Conservation (phyloP, 2,888 invertebrate species). For the Nesidiocoris tenuis region DNA sequence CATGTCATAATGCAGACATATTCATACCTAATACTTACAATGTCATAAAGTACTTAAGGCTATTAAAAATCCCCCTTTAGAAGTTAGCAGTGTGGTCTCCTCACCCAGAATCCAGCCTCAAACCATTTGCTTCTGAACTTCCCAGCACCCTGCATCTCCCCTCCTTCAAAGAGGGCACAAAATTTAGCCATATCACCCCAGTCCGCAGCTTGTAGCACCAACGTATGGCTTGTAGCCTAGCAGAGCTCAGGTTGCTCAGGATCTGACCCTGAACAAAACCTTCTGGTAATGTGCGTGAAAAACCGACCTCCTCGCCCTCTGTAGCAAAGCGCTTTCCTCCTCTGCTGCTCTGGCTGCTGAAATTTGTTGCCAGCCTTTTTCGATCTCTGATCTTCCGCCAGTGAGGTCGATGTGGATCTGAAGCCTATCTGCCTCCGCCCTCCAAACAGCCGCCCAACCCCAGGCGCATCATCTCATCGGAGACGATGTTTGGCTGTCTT, state of each 20-base stretch:
- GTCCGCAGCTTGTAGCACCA: neutral
- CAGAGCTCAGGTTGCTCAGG: neutral
- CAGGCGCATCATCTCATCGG: neutral
- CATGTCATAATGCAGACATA: too few relatives aligned
- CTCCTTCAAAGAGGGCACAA: neutral
- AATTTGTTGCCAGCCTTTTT: neutral
- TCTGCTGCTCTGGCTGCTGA: neutral
- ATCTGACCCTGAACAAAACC: neutral
- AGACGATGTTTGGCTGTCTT: neutral
- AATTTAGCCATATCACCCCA: neutral
- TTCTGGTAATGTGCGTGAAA: neutral
- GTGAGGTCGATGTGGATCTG: neutral
- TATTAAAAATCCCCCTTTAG: too few relatives aligned
- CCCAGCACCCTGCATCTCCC: neutral
- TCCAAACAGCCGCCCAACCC: neutral
- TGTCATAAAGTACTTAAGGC: too few relatives aligned
- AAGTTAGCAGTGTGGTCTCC: too few relatives aligned
- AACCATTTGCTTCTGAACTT: neutral
- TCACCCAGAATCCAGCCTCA: neutral
- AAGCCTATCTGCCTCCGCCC: neutral
- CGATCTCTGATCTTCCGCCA: neutral
- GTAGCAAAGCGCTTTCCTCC: neutral
- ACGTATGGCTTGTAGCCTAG: neutral
- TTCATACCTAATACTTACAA: too few relatives aligned
- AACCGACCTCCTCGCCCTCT: neutral